Conservation (phyloP, 2,888 invertebrate genomes). For the Rhogogaster chlorosoma region DNA sequence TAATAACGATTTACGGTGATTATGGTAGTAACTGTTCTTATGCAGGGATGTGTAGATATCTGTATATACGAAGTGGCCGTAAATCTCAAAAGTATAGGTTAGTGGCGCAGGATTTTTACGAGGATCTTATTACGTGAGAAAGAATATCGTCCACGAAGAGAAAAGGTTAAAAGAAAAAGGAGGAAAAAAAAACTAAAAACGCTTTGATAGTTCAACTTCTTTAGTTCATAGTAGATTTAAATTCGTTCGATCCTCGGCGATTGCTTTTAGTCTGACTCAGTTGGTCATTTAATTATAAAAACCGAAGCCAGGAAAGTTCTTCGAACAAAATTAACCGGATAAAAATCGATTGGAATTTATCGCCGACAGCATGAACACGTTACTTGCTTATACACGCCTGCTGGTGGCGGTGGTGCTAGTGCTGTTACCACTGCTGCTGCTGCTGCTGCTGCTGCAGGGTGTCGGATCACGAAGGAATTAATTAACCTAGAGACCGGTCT, state of each 20-base stretch:
- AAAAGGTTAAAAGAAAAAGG: background rate
- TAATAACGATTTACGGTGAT: conserved; percentile 9
- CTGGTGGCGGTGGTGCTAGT: background rate
- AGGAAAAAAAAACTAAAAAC: background rate
- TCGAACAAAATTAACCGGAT: conserved; percentile 29
- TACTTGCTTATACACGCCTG: conserved; percentile 4
- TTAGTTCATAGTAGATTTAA: background rate
- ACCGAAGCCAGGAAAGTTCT: background rate
- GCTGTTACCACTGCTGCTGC: background rate
- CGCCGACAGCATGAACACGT: background rate
- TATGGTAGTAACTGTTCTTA: background rate
- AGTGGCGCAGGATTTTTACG: conserved; percentile 4
- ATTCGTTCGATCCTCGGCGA: background rate
- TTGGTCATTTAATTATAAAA: background rate
- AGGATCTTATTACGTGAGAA: background rate
- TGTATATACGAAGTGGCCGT: background rate
- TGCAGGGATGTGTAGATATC: background rate
- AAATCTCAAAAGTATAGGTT: conserved; percentile 15
- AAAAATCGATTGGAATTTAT: conserved; percentile 39
- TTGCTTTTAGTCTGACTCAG: background rate
- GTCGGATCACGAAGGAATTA: conserved; percentile 32
- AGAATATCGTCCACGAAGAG: background rate
- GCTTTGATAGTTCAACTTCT: background rate
- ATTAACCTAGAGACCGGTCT: conserved; percentile 7
- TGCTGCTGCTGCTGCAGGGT: background rate